Evolutionary conservation across 2,888 invertebrate genomes (phyloP).

Genomic region (Patella ulyssiponensis): DNA sequence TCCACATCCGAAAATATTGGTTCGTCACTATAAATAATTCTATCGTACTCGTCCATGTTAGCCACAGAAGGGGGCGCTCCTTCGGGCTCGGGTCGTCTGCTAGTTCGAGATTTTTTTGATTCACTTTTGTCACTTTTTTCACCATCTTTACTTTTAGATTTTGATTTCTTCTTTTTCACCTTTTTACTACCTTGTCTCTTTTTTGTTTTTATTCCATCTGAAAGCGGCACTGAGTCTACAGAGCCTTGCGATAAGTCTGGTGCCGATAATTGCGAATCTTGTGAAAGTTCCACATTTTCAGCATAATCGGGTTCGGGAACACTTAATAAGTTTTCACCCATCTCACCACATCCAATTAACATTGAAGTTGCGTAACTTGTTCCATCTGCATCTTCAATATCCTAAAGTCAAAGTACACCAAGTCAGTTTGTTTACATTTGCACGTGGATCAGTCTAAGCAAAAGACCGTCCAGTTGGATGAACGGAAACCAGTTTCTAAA

Average conservation of each 20-base stretch:
- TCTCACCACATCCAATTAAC: slow-evolving; percentile 21
- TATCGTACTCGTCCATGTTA: slow-evolving; percentile 59
- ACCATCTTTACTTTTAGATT: slow-evolving; percentile 27
- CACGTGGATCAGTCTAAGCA: background rate
- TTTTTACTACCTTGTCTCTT: slow-evolving; percentile 43
- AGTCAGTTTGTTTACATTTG: slow-evolving; percentile 1
- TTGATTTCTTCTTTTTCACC: slow-evolving; percentile 37
- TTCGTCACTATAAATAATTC: slow-evolving; percentile 62
- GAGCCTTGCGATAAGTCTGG: slow-evolving; percentile 37
- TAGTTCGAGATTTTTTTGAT: slow-evolving; percentile 39
- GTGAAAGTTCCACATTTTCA: slow-evolving; percentile 40
- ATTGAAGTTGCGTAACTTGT: slow-evolving; percentile 15
- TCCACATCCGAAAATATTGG: slow-evolving; percentile 66
- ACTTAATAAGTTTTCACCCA: slow-evolving; percentile 28
- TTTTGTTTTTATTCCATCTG: slow-evolving; percentile 33
- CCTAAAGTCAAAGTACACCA: slow-evolving; percentile 30
- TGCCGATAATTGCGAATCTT: slow-evolving; percentile 40
- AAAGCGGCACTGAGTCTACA: slow-evolving; percentile 28
- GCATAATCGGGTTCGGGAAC: slow-evolving; percentile 34
- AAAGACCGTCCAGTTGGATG: slow-evolving; percentile 10
- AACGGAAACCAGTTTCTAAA: slow-evolving; percentile 27
- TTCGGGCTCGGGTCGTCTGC: slow-evolving; percentile 65
- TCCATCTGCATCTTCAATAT: slow-evolving; percentile 19
- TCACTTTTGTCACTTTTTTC: slow-evolving; percentile 38
- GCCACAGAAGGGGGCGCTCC: slow-evolving; percentile 49